phyloP scores from a whole-genome alignment of 2,888 invertebrate genomes.

The Sarcophaga caerulescens region DNA sequence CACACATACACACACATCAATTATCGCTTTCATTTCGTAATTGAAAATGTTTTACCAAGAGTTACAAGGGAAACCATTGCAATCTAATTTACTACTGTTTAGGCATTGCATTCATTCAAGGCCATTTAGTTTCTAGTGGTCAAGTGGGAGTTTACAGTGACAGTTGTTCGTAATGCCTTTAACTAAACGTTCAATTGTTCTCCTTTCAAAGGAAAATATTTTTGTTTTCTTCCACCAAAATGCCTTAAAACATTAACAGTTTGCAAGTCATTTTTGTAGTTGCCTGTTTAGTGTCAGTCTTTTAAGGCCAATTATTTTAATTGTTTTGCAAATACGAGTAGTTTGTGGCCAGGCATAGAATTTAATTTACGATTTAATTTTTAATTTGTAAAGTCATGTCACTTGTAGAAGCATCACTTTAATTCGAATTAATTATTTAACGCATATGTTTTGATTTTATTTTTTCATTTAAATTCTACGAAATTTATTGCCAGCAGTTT shows the following conservation, averaged over 20 bases:
- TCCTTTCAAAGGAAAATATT: background rate
- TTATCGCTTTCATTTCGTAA: constrained; percentile 55
- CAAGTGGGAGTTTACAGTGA: constrained; percentile 48
- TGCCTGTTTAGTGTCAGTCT: background rate
- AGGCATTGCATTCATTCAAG: background rate
- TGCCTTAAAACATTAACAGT: background rate
- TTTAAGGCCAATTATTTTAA: constrained; percentile 45
- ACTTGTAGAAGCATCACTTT: too few species aligned
- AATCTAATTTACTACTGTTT: background rate
- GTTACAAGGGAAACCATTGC: background rate
- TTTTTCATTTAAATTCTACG: constrained; percentile 2
- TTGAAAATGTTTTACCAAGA: constrained; percentile 27
- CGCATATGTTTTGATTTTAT: constrained; percentile 24
- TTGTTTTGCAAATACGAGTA: constrained; percentile 10
- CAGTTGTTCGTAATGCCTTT: constrained; percentile 48
- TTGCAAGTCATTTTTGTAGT: constrained; percentile 34
- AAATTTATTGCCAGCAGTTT: constrained; percentile 16
- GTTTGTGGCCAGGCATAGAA: background rate
- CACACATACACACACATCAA: constrained; percentile 40
- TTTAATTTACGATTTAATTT: background rate
- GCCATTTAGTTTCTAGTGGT: constrained; percentile 13
- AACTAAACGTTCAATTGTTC: background rate
- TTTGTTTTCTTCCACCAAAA: background rate
- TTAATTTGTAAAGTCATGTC: too few species aligned
- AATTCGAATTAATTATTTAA: background rate